Base-by-base conservation (phyloP, 1,140 invertebrate species). In the Drosophila serrata region DNA sequence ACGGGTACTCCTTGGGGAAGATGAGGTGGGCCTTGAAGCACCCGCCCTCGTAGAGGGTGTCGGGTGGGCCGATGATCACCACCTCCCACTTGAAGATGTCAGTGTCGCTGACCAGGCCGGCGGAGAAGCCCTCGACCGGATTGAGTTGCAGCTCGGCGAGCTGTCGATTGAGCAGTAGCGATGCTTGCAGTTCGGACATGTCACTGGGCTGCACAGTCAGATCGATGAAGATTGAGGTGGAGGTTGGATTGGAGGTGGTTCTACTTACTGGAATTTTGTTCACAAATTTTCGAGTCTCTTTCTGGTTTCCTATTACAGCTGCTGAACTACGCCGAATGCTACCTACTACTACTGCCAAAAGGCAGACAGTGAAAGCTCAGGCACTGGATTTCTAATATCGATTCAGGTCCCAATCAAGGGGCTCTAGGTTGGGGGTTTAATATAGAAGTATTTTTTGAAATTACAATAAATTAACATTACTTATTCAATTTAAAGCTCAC, bases 31-130 rank as follows among this genome's bases (percentile, higher is more conserved):
- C 94, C 95, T 99, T 99, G 93, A 99, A 99, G 93, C 99, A 99
- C 68, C 99, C 99, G 90, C 98, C 98, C 94, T 99, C 98, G 33
- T 98, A 99, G 81, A 98, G 94, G 68, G 98, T 99, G 93, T 99
- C 98, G 91, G 98, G 97, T 92, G 99, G 99, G 82, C 99, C 99
- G 94, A 99, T 99, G 93, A 99, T 99, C 76, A 99, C 95, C 82
- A 99, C 98, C 95, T 99, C 98, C 99, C 99, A 99, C 95, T 96
- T 96, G 94, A 98, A 99, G 93, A 99, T 98, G 93, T 99, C 98
- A 95, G 98, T 97, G 15, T 90, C 86, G 94, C 99, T 98, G 94
- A 99, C 97, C 69, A 99, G 95, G 79, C 99, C 99, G 93, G 98
- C 99, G 93, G 98, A 99, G 96, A 99, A 99, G 24, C 86, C 86